phyloP scores from a whole-genome alignment of 1,140 invertebrate genomes.

The Drosophila tropicalis region DNA sequence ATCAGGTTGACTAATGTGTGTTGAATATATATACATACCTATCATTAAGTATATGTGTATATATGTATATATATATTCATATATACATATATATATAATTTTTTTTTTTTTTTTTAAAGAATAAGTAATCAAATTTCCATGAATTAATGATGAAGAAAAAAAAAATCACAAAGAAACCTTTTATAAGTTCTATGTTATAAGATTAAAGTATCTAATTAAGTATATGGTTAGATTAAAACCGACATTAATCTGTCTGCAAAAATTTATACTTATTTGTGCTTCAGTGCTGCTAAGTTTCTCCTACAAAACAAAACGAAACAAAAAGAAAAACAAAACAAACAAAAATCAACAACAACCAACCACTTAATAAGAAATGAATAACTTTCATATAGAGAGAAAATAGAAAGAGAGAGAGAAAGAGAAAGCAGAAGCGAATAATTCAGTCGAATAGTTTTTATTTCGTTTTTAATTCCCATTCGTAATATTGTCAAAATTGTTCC shows the following conservation, averaged over 20 bases:
- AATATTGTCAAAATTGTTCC: not conserved
- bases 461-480: not conserved
- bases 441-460: not conserved
- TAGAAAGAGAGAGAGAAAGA: not conserved
- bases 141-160: constrained; percentile 70
- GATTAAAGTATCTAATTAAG: constrained; percentile 63
- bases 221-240: constrained; percentile 74
- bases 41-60: constrained; percentile 36
- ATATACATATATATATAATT: constrained; percentile 60
- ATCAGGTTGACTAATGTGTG: constrained; percentile 68
- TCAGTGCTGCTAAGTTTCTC: constrained; percentile 74
- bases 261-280: constrained; percentile 67
- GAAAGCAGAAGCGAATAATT: not conserved
- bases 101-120: constrained; percentile 65
- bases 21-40: constrained; percentile 70
- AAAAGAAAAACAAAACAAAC: constrained; percentile 12
- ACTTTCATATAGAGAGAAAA: not conserved
- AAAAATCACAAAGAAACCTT: constrained; percentile 79
- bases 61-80: constrained; percentile 59
- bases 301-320: constrained; percentile 46
- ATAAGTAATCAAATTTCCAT: constrained; percentile 80
- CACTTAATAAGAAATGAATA: not conserved
- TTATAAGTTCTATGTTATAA: constrained; percentile 77
- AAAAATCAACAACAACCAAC: not conserved
- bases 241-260: constrained; percentile 66